Conservation (phyloP, 2,888 invertebrate genomes). For the Ornithoptera alexandrae region DNA sequence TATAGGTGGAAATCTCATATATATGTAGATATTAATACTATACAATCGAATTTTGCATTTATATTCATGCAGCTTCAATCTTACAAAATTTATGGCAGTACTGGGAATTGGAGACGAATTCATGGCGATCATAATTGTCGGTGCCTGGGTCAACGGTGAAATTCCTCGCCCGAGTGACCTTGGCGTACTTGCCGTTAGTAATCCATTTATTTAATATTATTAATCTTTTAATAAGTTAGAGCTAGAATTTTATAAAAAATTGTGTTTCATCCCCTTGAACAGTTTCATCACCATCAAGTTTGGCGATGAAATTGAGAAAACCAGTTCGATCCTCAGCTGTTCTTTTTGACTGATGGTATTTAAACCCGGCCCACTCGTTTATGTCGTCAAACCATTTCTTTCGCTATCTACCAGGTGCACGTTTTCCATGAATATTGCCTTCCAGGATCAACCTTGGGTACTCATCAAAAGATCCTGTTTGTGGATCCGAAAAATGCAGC, state of each 20-base stretch:
- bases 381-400: no score
- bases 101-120: constrained; percentile 13
- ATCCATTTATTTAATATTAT: not conserved
- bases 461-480: no score
- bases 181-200: constrained; percentile 11
- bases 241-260: constrained; percentile 13
- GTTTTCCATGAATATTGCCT: no score
- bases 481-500: no score
- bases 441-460: no score
- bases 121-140: constrained; percentile 15
- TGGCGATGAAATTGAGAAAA: no score
- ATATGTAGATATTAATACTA: no score
- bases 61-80: not conserved
- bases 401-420: no score
- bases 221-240: not conserved
- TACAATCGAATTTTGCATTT: not conserved
- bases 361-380: no score
- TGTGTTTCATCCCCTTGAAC: not conserved
- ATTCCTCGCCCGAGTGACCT: constrained; percentile 2
- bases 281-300: not conserved
- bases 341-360: no score
- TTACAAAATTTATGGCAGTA: not conserved
- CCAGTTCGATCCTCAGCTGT: no score
- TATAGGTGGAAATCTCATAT: no score
- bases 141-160: constrained; percentile 6